Conservation (phyloP, 2,113 vertebrate species). For the Sinocyclocheilus anophthalmus region DNA sequence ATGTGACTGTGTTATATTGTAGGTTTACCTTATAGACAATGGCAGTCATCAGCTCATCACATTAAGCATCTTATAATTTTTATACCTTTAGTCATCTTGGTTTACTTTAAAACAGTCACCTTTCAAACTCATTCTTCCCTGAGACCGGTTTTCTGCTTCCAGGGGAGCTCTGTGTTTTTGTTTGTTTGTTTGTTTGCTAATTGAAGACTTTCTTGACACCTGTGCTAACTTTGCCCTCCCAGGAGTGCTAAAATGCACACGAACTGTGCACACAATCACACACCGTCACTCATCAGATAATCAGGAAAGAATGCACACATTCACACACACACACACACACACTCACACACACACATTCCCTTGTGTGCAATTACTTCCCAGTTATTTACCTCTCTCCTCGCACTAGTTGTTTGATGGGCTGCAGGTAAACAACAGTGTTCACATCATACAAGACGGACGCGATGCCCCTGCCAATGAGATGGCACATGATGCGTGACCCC, state of each 20-base stretch:
- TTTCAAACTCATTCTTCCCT: slow-evolving; percentile 25
- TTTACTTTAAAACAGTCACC: slow-evolving; percentile 31
- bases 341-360: slow-evolving; percentile 61
- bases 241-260: slow-evolving; percentile 57
- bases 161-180: slow-evolving; percentile 1
- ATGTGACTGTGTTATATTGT: not conserved
- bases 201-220: slow-evolving; percentile 76
- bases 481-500: slow-evolving; percentile 36
- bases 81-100: not conserved
- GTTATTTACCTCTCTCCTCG: slow-evolving; percentile 67
- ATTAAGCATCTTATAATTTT: not conserved
- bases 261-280: slow-evolving; percentile 64
- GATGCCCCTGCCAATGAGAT: slow-evolving; percentile 24
- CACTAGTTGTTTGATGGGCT: slow-evolving; percentile 58
- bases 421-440: slow-evolving; percentile 70
- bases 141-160: slow-evolving; percentile 20
- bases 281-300: slow-evolving; percentile 57
- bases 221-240: slow-evolving; percentile 63
- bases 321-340: not conserved
- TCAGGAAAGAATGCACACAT: slow-evolving; percentile 34
- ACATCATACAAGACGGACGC: slow-evolving; percentile 33
- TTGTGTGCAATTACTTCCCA: slow-evolving; percentile 78
- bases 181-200: slow-evolving; percentile 76
- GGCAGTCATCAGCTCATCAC: slow-evolving; percentile 10
- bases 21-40: not conserved